phyloP scores from a whole-genome alignment of 2,888 invertebrate species.

The Phorcus lineatus region DNA sequence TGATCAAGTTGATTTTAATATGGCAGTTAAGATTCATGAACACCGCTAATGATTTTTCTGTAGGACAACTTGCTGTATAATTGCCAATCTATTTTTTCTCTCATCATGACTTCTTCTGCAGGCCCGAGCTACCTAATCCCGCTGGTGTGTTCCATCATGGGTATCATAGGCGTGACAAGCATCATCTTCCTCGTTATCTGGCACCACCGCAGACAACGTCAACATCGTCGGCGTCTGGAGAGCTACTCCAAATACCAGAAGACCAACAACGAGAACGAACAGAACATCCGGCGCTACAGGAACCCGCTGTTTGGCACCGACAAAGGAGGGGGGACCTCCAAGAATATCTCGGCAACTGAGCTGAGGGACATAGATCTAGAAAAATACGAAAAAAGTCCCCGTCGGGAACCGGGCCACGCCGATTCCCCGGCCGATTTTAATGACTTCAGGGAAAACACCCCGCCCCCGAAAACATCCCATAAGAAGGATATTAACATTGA shows the following conservation, averaged over 20 bases:
- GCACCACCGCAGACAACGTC: conserved; percentile 79
- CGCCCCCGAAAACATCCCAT: conserved; percentile 55
- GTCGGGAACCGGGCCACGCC: conserved; percentile 47
- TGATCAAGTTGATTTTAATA: too few species aligned
- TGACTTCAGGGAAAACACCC: conserved; percentile 58
- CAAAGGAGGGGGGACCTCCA: conserved; percentile 73
- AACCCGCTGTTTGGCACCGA: conserved; percentile 85
- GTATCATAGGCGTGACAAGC: conserved; percentile 60
- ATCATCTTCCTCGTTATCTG: conserved; percentile 72
- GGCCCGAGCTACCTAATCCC: conserved; percentile 62
- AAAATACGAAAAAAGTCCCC: conserved; percentile 67
- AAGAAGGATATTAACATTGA: conserved; percentile 67
- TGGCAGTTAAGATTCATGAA: too few species aligned
- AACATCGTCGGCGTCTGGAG: conserved; percentile 75
- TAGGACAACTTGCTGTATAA: too few species aligned
- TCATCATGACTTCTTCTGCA: conserved; percentile 30
- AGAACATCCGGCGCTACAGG: conserved; percentile 88
- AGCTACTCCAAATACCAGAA: conserved; percentile 79
- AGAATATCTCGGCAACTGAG: conserved; percentile 77
- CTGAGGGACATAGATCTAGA: conserved; percentile 78
- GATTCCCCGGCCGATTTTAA: conserved; percentile 58
- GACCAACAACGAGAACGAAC: conserved; percentile 94
- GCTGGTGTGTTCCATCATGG: conserved; percentile 68
- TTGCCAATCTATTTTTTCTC: too few species aligned
- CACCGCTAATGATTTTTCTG: too few species aligned